phyloP scores from a whole-genome alignment of 64 coral and sea anemone genomes.

The Dendrophyllia cribrosa region DNA sequence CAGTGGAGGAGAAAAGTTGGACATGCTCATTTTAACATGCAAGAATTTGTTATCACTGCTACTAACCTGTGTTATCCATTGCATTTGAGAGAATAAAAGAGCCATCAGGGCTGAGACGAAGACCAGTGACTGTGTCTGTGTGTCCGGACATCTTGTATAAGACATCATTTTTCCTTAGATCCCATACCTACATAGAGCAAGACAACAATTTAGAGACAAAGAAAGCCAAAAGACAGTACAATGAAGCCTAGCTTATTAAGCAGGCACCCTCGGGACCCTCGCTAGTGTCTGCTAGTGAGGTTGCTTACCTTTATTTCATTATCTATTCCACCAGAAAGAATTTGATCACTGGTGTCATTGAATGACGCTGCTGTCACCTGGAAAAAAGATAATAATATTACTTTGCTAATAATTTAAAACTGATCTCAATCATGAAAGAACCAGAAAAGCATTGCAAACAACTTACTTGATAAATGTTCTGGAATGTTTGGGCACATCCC shows the following conservation, averaged over 20 bases:
- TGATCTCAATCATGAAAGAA: too few relatives aligned
- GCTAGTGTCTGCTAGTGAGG: background rate
- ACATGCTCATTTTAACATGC: too few relatives aligned
- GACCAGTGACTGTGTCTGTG: constrained; percentile 90
- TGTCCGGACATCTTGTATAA: constrained; percentile 98
- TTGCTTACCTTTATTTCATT: constrained; percentile 90
- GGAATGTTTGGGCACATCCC: constrained; percentile 92
- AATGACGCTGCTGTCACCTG: constrained; percentile 95
- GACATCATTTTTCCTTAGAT: constrained; percentile 98
- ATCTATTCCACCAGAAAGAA: constrained; percentile 98
- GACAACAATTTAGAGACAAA: background rate
- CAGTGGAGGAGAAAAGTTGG: too few relatives aligned
- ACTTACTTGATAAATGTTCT: constrained; percentile 95
- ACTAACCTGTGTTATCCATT: constrained; percentile 98
- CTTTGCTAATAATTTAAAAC: too few relatives aligned
- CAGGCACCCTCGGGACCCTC: too few relatives aligned
- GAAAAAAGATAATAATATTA: background rate
- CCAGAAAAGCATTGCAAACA: too few relatives aligned
- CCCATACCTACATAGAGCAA: constrained; percentile 80
- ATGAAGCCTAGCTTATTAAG: background rate
- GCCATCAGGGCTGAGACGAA: constrained; percentile 95
- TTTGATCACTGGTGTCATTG: constrained; percentile 95
- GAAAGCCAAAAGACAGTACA: background rate
- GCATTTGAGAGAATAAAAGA: constrained; percentile 97
- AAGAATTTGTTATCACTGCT: background rate